These are phyloP conservation scores for Protonemura montana DNA, from an alignment of 2,888 invertebrate species.

Conservation along the genomic window DNA sequence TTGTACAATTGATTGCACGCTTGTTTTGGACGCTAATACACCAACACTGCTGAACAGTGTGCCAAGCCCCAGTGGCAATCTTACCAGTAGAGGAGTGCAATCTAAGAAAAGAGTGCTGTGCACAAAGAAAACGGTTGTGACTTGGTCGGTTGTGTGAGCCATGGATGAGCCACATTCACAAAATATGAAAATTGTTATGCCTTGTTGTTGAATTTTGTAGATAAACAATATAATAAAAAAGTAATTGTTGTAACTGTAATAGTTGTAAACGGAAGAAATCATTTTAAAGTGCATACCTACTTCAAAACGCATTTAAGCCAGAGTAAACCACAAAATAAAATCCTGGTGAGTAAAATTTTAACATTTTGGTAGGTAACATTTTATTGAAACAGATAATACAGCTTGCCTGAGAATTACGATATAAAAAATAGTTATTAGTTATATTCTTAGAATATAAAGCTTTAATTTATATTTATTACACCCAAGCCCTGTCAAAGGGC, in stretches of 20 bases:
- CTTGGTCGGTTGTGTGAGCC: not conserved
- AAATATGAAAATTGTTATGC: constrained; percentile 25
- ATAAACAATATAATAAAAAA: constrained; percentile 40
- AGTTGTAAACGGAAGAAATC: too few species aligned
- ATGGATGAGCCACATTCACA: not conserved
- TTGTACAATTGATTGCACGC: too few species aligned
- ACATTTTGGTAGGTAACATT: not conserved
- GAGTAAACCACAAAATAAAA: not conserved
- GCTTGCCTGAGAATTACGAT: too few species aligned
- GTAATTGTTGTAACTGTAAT: constrained; percentile 21
- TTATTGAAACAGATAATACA: not conserved
- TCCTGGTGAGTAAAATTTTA: not conserved
- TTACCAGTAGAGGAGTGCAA: not conserved
- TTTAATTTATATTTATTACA: not conserved
- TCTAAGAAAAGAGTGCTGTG: not conserved
- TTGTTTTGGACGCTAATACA: too few species aligned
- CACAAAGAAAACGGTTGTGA: not conserved
- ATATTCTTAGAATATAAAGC: not conserved
- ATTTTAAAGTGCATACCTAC: too few species aligned
- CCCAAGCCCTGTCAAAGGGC: not conserved
- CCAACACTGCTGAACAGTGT: too few species aligned
- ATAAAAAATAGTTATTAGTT: not conserved
- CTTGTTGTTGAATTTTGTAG: constrained; percentile 46
- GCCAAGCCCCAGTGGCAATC: not conserved
- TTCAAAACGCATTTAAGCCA: too few species aligned